Percentiles rank a stretch among this genome's conserved stretches.
Evolutionary conservation across 2,888 invertebrate species (phyloP).

Genomic region (Koerneria pararmatus): DNA sequence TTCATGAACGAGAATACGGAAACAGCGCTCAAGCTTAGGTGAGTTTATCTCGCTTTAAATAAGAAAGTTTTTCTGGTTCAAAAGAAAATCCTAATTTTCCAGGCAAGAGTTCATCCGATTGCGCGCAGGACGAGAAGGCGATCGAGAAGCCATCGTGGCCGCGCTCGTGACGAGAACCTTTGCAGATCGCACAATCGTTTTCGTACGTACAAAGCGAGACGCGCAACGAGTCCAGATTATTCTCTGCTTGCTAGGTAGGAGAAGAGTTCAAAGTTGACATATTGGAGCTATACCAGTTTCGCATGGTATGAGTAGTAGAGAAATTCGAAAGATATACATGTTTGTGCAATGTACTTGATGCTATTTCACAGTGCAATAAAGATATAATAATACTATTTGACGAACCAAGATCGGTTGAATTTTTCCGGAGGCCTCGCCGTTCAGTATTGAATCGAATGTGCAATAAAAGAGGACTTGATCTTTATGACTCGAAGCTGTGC

Average conservation of each 20-base stretch:
- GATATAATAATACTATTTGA: too few species aligned
- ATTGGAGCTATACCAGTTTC: not conserved
- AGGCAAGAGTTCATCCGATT: constrained; percentile 81
- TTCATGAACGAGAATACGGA: constrained; percentile 94
- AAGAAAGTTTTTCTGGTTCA: too few species aligned
- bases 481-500: too few species aligned
- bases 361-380: too few species aligned
- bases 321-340: too few species aligned
- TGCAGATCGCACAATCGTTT: constrained; percentile 84
- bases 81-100: constrained; percentile 16
- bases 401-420: too few species aligned
- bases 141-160: constrained; percentile 79
- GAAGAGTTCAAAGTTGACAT: constrained; percentile 62
- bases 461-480: too few species aligned
- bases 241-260: constrained; percentile 81
- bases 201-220: constrained; percentile 91
- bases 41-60: not conserved
- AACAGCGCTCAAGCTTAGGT: constrained; percentile 83
- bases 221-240: constrained; percentile 89
- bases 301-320: too few species aligned
- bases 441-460: too few species aligned
- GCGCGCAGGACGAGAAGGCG: constrained; percentile 70
- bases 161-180: constrained; percentile 70
- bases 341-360: too few species aligned
- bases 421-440: too few species aligned